Conservation (phyloP, 2,113 vertebrate genomes). For the Ptychochromis oligacanthus region DNA sequence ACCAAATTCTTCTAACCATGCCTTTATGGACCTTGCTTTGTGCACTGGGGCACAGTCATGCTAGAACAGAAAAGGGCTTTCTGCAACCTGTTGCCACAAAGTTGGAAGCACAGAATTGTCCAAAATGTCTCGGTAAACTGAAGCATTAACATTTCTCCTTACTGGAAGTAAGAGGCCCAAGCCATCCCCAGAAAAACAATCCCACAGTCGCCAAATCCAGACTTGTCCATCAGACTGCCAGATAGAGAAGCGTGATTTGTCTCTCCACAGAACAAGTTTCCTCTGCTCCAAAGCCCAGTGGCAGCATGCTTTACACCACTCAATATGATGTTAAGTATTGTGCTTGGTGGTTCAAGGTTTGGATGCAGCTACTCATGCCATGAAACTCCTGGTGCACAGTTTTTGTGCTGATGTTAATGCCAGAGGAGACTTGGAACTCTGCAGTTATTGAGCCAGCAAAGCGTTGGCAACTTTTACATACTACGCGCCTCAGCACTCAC, state of each 20-base stretch:
- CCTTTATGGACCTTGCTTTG: neutral
- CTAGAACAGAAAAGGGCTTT: neutral
- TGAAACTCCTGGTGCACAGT: neutral
- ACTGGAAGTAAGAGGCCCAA: neutral
- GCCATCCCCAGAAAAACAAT: neutral
- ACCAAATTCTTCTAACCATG: neutral
- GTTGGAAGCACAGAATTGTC: neutral
- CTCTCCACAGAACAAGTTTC: fast-evolving
- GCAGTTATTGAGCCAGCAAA: neutral
- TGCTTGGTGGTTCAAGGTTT: neutral
- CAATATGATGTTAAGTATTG: neutral
- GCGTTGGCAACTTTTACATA: no score
- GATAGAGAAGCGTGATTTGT: fast-evolving
- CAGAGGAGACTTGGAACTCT: neutral
- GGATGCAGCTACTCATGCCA: neutral
- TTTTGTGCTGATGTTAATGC: neutral
- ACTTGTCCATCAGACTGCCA: neutral
- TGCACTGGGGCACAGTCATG: neutral
- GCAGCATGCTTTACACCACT: neutral
- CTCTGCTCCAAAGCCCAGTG: neutral
- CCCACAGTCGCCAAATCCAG: fast-evolving
- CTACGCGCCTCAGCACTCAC: neutral
- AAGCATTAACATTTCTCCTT: neutral
- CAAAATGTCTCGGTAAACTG: neutral
- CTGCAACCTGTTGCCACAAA: neutral